Conservation (phyloP, 2,797 vertebrate genomes). For the Nothura maculosa region DNA sequence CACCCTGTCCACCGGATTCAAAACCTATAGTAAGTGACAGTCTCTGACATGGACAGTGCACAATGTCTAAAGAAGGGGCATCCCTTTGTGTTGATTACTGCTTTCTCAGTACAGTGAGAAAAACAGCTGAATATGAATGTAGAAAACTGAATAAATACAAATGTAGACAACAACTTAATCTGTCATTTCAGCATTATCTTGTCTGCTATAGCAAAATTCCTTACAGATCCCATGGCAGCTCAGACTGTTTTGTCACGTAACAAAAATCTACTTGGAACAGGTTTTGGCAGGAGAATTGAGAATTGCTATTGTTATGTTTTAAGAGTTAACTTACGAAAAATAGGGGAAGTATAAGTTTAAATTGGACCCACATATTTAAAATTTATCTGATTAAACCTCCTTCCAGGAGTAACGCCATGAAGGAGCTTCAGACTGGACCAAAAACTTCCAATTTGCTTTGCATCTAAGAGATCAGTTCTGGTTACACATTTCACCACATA, state of each 20-base stretch:
- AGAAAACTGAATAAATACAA: not conserved
- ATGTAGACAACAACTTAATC: not conserved
- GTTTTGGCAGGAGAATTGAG: not conserved
- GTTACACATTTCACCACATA: not conserved
- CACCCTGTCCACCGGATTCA: constrained; percentile 73
- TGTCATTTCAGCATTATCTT: not conserved
- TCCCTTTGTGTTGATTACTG: not conserved
- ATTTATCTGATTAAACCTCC: constrained; percentile 28
- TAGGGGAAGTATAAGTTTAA: not conserved
- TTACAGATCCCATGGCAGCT: not conserved
- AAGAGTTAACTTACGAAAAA: not conserved
- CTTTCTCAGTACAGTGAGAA: not conserved
- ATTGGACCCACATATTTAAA: not conserved
- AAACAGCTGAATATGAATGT: not conserved
- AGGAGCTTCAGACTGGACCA: not conserved
- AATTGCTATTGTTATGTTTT: not conserved
- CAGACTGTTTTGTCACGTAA: not conserved
- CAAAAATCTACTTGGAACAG: not conserved
- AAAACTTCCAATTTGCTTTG: not conserved
- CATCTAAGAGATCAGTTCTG: not conserved
- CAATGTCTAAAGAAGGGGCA: not conserved
- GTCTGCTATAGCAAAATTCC: not conserved
- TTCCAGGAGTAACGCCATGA: not conserved
- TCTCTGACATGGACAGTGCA: not conserved
- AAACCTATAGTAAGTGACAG: constrained; percentile 73